These are phyloP conservation scores for Chrysogorgia sp. DNA, from an alignment of 92 coral and sea anemone genomes.

Conservation along the genomic window DNA sequence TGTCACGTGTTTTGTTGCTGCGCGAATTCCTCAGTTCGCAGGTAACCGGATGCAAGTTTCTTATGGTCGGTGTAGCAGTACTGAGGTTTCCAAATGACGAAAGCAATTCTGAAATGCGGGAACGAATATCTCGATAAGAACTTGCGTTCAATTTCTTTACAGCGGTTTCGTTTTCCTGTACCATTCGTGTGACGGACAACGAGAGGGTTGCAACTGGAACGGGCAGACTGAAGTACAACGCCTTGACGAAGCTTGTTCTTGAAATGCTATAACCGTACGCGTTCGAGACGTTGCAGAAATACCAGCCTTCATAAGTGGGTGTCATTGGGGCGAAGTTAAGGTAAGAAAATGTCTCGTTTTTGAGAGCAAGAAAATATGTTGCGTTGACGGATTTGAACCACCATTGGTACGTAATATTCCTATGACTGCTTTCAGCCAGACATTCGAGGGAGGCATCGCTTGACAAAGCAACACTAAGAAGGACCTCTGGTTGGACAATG, in stretches of 20 bases:
- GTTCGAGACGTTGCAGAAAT: slow-evolving; percentile 67
- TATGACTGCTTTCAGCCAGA: slow-evolving; percentile 48
- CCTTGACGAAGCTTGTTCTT: slow-evolving; percentile 54
- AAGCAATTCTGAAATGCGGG: not conserved
- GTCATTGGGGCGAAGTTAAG: slow-evolving; percentile 39
- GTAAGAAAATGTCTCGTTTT: slow-evolving; percentile 57
- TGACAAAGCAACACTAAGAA: slow-evolving; percentile 50
- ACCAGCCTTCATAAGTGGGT: slow-evolving; percentile 58
- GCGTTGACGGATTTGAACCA: slow-evolving; percentile 50
- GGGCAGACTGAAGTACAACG: slow-evolving; percentile 58
- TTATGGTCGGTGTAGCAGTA: not conserved
- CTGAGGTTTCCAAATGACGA: not conserved
- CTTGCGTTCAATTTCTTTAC: not conserved
- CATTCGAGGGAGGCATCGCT: slow-evolving; percentile 57
- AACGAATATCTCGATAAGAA: not conserved
- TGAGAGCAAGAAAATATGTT: slow-evolving; percentile 28
- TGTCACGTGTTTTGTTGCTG: slow-evolving; percentile 22
- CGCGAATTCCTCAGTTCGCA: not conserved
- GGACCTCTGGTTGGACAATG: slow-evolving; percentile 61
- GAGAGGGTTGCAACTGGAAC: slow-evolving; percentile 52
- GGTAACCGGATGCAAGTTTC: not conserved
- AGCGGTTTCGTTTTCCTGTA: not conserved
- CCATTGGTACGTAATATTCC: slow-evolving; percentile 71
- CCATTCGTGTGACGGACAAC: not conserved
- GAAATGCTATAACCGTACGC: slow-evolving; percentile 64